Base-by-base conservation (phyloP, 2,797 vertebrate genomes). In the Danionella dracula region DNA sequence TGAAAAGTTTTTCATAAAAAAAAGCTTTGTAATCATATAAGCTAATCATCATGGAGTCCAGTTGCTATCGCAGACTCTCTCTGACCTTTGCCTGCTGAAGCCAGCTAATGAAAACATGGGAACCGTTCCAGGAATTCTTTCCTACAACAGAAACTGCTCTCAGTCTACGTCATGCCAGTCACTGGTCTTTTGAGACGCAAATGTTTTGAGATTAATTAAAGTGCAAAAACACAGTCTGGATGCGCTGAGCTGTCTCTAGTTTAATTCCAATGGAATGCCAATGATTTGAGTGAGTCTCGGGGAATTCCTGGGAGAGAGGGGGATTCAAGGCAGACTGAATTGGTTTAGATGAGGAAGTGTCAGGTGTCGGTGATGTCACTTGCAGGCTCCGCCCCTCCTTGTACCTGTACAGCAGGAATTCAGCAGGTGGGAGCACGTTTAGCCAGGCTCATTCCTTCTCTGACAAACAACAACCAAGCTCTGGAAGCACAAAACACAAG, bases 371-470 rank as follows among this genome's bases (percentile, higher is more conserved):
- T 66, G 16, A 56, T 57, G 31, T 65, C 16, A 20, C 21, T 15
- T 4, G 0, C n/a, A 38, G 19, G 70, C 82, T 38, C 76, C 66
- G 5, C 78, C 89, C 79, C 71, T 31, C 29, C 83, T 79, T 70
- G 74, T 83, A 88, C 85, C 80, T 77, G 86, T 86, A 82, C 56
- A 78, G 76, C 87, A 83, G 83, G 88, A 87, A 84, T 81, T 44
- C 64, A 74, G 73, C 84, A 87, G 86, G 87, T 88, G 82, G 75
- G 80, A 81, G 79, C 84, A 79, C 29, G 85, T 76, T 66, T 76
- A 65, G 73, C 65, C 77, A 64, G 63, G 79, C 46, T 62, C 40
- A 16, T 49, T 72, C 68, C 65, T 76, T 68, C 57, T 71, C 21
- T 48, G 63, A 48, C 53, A 66, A 66, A 66, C 64, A 66, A 49